Percentiles rank a stretch among this genome's conserved stretches.
phyloP scores from a whole-genome alignment of 2,113 vertebrate genomes.

The Lagenorhynchus albirostris region DNA sequence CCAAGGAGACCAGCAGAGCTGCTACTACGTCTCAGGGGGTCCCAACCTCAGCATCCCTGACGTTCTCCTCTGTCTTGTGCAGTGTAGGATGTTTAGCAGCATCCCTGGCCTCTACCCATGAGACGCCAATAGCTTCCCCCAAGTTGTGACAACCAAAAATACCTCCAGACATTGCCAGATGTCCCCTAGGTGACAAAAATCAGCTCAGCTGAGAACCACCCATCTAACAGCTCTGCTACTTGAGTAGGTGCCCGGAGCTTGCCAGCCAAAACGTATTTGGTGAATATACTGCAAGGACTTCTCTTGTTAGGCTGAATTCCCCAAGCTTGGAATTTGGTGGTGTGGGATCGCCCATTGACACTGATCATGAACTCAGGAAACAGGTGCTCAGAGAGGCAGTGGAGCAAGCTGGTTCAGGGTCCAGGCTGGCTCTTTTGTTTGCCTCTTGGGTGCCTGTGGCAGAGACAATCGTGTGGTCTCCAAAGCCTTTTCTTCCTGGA shows the following conservation, averaged over 20 bases:
- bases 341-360: neutral
- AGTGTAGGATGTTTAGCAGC: no score
- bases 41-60: neutral
- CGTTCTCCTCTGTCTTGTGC: neutral
- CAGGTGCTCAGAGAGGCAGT: neutral
- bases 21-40: rapidly evolving
- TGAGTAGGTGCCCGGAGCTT: neutral
- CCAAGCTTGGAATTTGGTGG: neutral
- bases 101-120: neutral
- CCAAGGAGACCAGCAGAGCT: neutral
- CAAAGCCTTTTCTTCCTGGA: neutral
- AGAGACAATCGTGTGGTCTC: neutral
- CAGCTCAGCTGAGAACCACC: no score
- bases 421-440: neutral
- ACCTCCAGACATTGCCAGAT: neutral
- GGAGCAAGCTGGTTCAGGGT: no score
- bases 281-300: neutral
- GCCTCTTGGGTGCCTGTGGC: neutral
- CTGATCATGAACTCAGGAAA: neutral
- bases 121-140: neutral
- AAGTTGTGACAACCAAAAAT: neutral
- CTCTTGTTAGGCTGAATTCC: neutral
- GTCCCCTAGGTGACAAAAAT: neutral
- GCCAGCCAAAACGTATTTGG: neutral
- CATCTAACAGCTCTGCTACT: neutral